phyloP scores from a whole-genome alignment of 2,888 invertebrate species.

The Callyntrura sp. region DNA sequence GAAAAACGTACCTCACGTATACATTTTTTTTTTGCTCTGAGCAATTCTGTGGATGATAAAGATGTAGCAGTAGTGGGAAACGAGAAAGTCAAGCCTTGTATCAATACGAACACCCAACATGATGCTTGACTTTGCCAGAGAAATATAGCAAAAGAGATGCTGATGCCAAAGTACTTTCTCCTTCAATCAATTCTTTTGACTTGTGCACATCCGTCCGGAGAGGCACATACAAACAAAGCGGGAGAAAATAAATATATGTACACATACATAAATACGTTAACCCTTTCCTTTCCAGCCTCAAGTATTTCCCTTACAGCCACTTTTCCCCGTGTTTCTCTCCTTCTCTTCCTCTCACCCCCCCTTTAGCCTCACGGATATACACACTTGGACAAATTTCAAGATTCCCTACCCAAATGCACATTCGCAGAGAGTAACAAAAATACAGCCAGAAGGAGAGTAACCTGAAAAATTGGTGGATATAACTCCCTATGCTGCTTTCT shows the following conservation, averaged over 20 bases:
- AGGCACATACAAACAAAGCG: background rate
- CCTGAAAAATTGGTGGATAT: background rate
- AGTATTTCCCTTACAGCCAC: constrained; percentile 28
- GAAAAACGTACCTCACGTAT: too few species aligned
- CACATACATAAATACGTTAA: constrained; percentile 18
- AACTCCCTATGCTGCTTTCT: constrained; percentile 1
- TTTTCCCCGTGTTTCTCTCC: background rate
- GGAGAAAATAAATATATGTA: background rate
- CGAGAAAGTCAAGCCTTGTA: background rate
- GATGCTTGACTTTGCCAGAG: constrained; percentile 45
- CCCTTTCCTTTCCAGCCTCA: background rate
- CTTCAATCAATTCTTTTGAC: constrained; percentile 17
- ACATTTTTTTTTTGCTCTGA: background rate
- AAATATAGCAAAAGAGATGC: too few species aligned
- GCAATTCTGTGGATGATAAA: too few species aligned
- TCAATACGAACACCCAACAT: background rate
- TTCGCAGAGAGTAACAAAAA: background rate
- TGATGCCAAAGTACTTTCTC: constrained; percentile 31
- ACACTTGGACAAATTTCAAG: constrained; percentile 38
- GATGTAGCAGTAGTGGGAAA: too few species aligned
- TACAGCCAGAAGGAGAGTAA: background rate
- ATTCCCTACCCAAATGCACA: too few species aligned
- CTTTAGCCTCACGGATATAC: background rate
- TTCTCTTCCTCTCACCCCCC: background rate
- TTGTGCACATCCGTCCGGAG: background rate